Base-by-base conservation (phyloP, 2,113 vertebrate species). In the Hippocampus mohnikei region DNA sequence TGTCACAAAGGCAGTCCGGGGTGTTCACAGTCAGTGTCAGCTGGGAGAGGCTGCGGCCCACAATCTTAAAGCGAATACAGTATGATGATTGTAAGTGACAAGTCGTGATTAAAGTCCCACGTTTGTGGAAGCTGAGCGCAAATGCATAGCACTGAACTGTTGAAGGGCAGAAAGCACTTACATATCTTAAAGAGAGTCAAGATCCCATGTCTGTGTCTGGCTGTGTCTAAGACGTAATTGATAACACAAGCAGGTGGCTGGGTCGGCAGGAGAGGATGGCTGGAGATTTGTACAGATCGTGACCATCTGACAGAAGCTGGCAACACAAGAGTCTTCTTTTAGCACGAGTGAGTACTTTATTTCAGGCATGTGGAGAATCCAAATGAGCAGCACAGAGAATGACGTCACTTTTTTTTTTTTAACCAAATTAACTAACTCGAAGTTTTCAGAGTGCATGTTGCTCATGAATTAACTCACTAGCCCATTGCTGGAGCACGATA, bases 221-320 rank as follows among this genome's bases (percentile, higher is more conserved):
- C n/a, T 23, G 53, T 13, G 53, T 56, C 12, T 25, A 25, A 56
- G 37, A 63, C n/a, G 61, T 63, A 63, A 63, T 63, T 41, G 61
- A 41, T 41, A 41, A 63, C 18, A 3, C 61, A n/a, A 37, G 21
- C 37, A 63, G 37, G 61, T 63, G 61, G 37, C 20, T 63, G 10
- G 10, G 61, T 63, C 37, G 37, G 61, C 37, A n/a, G 37, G 61
- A n/a, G 61, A 41, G 16, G 9, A 41, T 3, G 37, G 37, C 61
- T 63, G 37, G 33, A 63, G 61, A 63, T 63, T 40, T 41, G 61
- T 41, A 41, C 61, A 63, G 37, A 63, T 63, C 10, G 20, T 41
- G 61, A 41, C 61, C 41, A 63, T 63, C 61, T 63, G 37, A 21
- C 61, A 41, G 61, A 10, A 23, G 10, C 37, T 65, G 62, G 41